Conservation (phyloP, 2,113 vertebrate species). For the Pimephales promelas region DNA sequence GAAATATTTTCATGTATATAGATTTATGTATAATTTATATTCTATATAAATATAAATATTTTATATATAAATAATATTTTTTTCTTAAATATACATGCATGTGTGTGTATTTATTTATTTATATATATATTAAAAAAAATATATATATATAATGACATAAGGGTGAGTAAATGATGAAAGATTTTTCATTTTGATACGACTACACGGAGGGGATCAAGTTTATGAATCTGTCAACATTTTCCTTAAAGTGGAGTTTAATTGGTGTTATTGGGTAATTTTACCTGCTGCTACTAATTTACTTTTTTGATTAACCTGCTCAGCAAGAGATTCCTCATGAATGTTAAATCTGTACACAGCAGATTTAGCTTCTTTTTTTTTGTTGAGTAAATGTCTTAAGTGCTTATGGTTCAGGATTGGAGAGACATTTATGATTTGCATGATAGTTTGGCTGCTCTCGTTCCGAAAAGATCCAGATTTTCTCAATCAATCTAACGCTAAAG, state of each 20-base stretch:
- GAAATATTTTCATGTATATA: too few relatives aligned
- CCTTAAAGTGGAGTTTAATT: slow-evolving; percentile 20
- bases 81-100: too few relatives aligned
- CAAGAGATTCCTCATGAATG: slow-evolving; percentile 20
- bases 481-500: background rate
- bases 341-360: background rate
- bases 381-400: background rate
- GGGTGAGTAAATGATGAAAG: background rate
- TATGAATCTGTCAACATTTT: background rate
- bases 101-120: too few relatives aligned
- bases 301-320: slow-evolving; percentile 13
- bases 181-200: background rate
- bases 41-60: too few relatives aligned
- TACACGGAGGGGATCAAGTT: background rate
- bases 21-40: too few relatives aligned
- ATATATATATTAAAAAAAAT: too few relatives aligned
- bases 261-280: slow-evolving; percentile 31
- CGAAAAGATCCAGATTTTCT: slow-evolving; percentile 50
- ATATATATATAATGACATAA: too few relatives aligned
- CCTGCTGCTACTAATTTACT: slow-evolving; percentile 18
- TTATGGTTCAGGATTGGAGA: background rate
- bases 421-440: slow-evolving; percentile 31
- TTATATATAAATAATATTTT: too few relatives aligned
- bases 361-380: background rate
- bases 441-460: slow-evolving; percentile 19